Evolutionary conservation across 2,888 invertebrate species (phyloP).

Genomic region (Oasisia sp.): DNA sequence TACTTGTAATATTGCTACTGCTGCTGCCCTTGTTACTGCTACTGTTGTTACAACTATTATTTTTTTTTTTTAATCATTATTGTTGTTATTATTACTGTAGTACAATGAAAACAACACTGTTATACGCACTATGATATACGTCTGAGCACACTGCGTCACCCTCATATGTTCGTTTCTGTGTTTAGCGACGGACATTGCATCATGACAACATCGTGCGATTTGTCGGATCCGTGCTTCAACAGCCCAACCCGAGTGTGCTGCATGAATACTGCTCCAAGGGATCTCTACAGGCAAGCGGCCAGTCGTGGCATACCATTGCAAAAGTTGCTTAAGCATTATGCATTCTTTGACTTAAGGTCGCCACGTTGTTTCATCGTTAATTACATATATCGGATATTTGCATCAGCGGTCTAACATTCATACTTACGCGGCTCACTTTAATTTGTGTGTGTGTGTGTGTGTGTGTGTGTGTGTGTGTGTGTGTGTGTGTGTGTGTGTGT

Average conservation of each 20-base stretch:
- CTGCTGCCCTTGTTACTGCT: background rate
- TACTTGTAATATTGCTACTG: background rate
- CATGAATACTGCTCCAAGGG: constrained; percentile 90
- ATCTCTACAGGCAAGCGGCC: constrained; percentile 69
- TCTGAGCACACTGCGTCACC: background rate
- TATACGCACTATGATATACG: too few species aligned
- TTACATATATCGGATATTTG: too few species aligned
- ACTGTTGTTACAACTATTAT: background rate
- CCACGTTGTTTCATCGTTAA: too few species aligned
- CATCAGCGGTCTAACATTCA: too few species aligned
- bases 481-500: too few species aligned
- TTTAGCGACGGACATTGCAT: constrained; percentile 70
- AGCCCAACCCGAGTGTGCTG: constrained; percentile 78
- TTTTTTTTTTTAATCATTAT: too few species aligned
- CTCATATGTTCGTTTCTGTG: background rate
- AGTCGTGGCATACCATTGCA: background rate
- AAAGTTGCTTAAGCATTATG: too few species aligned
- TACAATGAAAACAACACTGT: too few species aligned
- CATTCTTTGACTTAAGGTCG: too few species aligned
- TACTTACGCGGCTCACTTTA: too few species aligned
- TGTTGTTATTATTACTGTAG: background rate
- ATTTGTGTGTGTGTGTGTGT: too few species aligned
- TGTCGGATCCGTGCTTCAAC: constrained; percentile 86
- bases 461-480: too few species aligned
- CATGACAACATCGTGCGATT: constrained; percentile 88